Evolutionary conservation across 2,113 vertebrate species (phyloP), one percentile per base, ranked within the genome.

Genomic region (Sceloporus undulatus): DNA sequence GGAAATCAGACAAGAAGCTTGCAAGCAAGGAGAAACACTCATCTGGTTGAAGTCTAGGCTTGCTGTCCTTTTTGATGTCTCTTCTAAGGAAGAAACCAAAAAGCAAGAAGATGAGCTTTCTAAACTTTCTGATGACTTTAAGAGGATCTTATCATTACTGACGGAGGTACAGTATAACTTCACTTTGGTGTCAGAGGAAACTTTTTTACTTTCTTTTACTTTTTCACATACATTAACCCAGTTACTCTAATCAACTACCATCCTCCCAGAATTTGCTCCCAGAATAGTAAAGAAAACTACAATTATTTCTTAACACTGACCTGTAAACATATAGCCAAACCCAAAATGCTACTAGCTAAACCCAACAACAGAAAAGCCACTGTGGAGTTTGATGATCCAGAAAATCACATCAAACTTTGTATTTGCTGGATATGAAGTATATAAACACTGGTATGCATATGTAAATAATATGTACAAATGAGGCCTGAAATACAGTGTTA

Each of bases 21-120:
- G 94, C 75, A 94, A 95, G 89, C 95, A 97, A 87, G 97, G 97
- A 38, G 97, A 98, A 92, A 96, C 91, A 83, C 96, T 98, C 79
- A 91, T 91, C 91, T 99, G 98, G 98, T 94, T 99, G 54, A 98
- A 98, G 94, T 96, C 96, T 83, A 98, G 96, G 71, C 96, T 99
- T 56, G 88, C 94, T 89, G 92, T 94, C 90, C 94, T 99, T 86
- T 96, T 95, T 0, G 91, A 98, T 16, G 90, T 98, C n/a, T 98
- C 97, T 94, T 95, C 97, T 78, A 97, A 98, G 83, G 91, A 94
- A 34, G 98, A 98, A 91, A 96, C 96, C 19, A 97, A 97, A 90
- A 98, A 95, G 71, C 98, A 97, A 91, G 97, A 96, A 77, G 93
- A 96, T 11, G 97, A 98, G 2, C 94, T 99, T 80, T 96, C 94